These are phyloP conservation scores for Choristoneura rosaceana DNA, from an alignment of 2,888 invertebrate species.

Conservation along the genomic window DNA sequence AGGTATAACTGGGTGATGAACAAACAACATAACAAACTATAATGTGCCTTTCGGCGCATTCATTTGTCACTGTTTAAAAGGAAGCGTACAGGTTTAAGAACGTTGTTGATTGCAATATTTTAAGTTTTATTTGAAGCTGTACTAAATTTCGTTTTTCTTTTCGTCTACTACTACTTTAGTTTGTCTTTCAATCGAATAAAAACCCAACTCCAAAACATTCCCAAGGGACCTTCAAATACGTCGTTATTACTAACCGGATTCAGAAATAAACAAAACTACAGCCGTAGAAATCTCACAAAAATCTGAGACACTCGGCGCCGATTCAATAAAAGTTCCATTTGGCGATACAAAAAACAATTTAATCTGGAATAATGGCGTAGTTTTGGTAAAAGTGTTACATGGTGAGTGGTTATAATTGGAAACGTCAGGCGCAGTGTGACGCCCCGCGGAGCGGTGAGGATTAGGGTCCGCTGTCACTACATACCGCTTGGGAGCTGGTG, in stretches of 20 bases:
- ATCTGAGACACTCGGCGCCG: conserved; percentile 48
- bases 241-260: not conserved
- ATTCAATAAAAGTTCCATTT: conserved; percentile 55
- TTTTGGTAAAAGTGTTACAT: conserved; percentile 74
- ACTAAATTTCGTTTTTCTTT: too few relatives aligned
- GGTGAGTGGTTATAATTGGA: conserved; percentile 79
- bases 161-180: too few relatives aligned
- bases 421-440: conserved; percentile 75
- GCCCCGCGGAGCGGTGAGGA: conserved; percentile 73
- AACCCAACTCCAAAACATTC: not conserved
- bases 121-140: too few relatives aligned
- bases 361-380: conserved; percentile 60
- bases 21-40: too few relatives aligned
- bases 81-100: too few relatives aligned
- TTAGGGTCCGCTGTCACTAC: conserved; percentile 79
- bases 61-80: too few relatives aligned
- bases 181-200: too few relatives aligned
- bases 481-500: conserved; percentile 50
- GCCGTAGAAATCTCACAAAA: conserved; percentile 5
- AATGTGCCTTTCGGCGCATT: too few relatives aligned
- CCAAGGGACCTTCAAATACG: not conserved
- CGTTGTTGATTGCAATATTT: too few relatives aligned
- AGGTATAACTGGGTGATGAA: too few relatives aligned
- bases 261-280: conserved; percentile 5
- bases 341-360: conserved; percentile 55